These are phyloP conservation scores for Carcinoscorpius rotundicauda DNA, from an alignment of 1,140 invertebrate genomes.

Conservation along the genomic window DNA sequence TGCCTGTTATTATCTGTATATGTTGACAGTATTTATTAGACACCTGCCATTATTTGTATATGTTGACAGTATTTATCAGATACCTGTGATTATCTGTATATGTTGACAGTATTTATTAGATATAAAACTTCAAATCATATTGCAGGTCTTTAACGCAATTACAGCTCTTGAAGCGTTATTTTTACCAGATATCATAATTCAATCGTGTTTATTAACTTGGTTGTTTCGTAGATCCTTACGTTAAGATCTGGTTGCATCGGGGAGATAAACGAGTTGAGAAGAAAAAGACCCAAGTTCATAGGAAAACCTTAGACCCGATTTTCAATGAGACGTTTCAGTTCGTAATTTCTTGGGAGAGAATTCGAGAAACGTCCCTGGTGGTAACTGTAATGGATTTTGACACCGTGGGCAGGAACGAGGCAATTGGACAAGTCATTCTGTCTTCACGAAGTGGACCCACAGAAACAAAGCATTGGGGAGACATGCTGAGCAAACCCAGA, in stretches of 20 bases:
- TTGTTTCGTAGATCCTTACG: constrained; percentile 69
- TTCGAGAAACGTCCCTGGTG: constrained; percentile 77
- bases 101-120: too few relatives aligned
- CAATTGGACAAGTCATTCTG: constrained; percentile 75
- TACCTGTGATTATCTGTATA: too few relatives aligned
- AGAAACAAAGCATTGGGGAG: constrained; percentile 88
- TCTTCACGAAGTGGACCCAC: constrained; percentile 77
- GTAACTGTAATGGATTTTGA: constrained; percentile 93
- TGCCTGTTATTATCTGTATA: too few relatives aligned
- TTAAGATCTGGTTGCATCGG: constrained; percentile 91
- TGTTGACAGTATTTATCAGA: too few relatives aligned
- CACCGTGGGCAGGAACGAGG: constrained; percentile 82
- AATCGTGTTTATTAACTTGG: too few relatives aligned
- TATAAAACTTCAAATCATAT: too few relatives aligned
- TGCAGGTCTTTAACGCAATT: too few relatives aligned
- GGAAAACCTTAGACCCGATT: constrained; percentile 79
- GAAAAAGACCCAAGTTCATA: constrained; percentile 89
- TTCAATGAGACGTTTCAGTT: constrained; percentile 90
- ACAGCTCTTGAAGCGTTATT: too few relatives aligned
- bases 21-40: too few relatives aligned
- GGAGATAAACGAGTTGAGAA: constrained; percentile 89
- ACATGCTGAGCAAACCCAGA: constrained; percentile 89
- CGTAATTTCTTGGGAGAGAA: constrained; percentile 88
- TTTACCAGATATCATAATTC: too few relatives aligned
- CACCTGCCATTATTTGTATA: too few relatives aligned